Evolutionary conservation across 2,113 vertebrate genomes (phyloP).

Genomic region (Calyptomena viridis): DNA sequence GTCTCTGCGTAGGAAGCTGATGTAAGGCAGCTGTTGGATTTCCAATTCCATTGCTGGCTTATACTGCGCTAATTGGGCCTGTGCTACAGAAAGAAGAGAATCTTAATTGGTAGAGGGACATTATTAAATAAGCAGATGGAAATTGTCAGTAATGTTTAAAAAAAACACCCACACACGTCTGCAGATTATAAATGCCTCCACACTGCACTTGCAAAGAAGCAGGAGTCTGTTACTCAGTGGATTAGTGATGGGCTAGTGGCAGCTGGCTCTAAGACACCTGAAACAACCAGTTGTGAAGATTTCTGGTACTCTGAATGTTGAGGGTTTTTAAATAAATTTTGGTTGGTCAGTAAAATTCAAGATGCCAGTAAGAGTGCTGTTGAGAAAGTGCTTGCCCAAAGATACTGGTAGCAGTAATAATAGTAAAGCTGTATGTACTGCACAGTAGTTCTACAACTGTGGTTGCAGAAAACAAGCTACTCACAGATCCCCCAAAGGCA

Average conservation of each 20-base stretch:
- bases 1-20: neutral
- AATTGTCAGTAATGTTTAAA: slow-evolving; percentile 3
- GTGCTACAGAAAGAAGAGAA: neutral
- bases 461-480: neutral
- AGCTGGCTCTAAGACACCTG: neutral
- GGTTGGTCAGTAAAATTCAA: neutral
- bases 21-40: neutral
- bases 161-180: neutral
- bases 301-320: neutral
- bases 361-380: neutral
- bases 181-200: neutral
- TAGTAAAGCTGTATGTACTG: neutral
- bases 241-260: neutral
- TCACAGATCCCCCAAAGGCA: neutral
- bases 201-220: neutral
- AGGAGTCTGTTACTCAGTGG: neutral
- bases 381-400: neutral
- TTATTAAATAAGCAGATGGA: slow-evolving; percentile 23
- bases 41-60: neutral
- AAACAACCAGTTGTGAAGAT: neutral
- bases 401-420: neutral
- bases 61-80: neutral
- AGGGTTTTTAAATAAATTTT: neutral
- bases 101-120: neutral
- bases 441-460: neutral